Base-by-base conservation (phyloP, 2,797 vertebrate species). In the Mycteria americana region DNA sequence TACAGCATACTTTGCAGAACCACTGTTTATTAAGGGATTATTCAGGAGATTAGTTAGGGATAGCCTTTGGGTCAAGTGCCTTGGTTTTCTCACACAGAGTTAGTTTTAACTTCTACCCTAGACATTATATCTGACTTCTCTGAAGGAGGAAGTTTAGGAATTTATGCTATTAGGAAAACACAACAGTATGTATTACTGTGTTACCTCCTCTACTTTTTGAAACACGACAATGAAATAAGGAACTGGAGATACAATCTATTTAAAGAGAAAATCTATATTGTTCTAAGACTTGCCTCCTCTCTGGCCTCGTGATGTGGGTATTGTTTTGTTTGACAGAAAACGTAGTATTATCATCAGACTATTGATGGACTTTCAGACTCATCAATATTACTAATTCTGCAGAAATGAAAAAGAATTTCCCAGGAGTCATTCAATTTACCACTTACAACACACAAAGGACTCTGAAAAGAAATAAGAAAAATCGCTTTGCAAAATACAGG, bases 371-470 rank as follows among this genome's bases (percentile, higher is more conserved):
- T 93, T 94, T 50, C 77, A 82, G 37, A 70, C 64, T 75, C 81
- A 85, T 91, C 72, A 89, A 79, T 67, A 94, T 65, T 77, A 86
- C 10, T 88, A 92, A 92, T 69, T 67, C 72, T 73, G 41, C 24
- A 90, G 43, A 75, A 88, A 93, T 67, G 19, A 94, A 83, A 95
- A 73, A 84, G 41, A 53, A 79, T 76, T 96, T 92, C 75, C 60
- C 63, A 80, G 50, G 41, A 92, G 57, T 73, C 50, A 43, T 63
- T 83, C 57, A 69, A 50, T 90, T 95, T 73, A 28, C 51, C 64
- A 78, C 54, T 50, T 54, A 65, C 6, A 91, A 77, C 16, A 30
- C 48, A 69, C 18, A 68, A 51, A 76, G 64, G 35, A 80, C n/a
- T 85, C 65, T 39, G 33, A 91, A 86, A 35, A 94, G 9, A 31